Conservation (phyloP, 1,140 invertebrate genomes). For the Conopomorpha cramerella region DNA sequence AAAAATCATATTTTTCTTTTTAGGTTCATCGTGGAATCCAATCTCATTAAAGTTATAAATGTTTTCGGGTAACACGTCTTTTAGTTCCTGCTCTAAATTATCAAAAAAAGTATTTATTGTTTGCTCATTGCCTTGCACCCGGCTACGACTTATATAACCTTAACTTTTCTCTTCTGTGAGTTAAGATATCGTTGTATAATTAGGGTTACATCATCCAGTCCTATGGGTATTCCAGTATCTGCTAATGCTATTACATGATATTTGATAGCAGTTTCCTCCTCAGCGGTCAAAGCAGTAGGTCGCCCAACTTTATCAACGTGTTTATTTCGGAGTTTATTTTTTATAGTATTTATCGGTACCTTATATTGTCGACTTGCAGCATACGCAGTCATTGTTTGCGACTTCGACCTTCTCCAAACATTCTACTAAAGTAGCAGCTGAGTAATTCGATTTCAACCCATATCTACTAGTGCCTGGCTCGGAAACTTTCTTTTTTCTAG, state of each 20-base stretch:
- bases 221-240: background rate
- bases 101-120: conserved; percentile 9
- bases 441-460: conserved; percentile 6
- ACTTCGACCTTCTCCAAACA: conserved; percentile 4
- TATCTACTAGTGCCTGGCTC: conserved; percentile 6
- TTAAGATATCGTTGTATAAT: conserved; percentile 6
- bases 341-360: conserved; percentile 6
- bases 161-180: conserved; percentile 3
- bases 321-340: conserved; percentile 8
- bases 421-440: too few relatives aligned
- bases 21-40: conserved; percentile 11
- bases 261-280: background rate
- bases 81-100: conserved; percentile 5
- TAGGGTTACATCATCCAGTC: background rate
- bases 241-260: background rate
- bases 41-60: conserved; percentile 11
- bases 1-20: conserved; percentile 9
- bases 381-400: conserved; percentile 3
- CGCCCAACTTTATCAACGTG: background rate
- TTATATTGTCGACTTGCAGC: conserved; percentile 3
- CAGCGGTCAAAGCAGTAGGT: background rate
- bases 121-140: conserved; percentile 9
- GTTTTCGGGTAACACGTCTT: conserved; percentile 8
- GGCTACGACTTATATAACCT: conserved; percentile 7
- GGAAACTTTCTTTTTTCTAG: background rate